A percentile compares a stretch with the other conserved stretches of the same genome.
Conservation (phyloP, 2,797 vertebrate genomes). For the Spondyliosoma cantharus region DNA sequence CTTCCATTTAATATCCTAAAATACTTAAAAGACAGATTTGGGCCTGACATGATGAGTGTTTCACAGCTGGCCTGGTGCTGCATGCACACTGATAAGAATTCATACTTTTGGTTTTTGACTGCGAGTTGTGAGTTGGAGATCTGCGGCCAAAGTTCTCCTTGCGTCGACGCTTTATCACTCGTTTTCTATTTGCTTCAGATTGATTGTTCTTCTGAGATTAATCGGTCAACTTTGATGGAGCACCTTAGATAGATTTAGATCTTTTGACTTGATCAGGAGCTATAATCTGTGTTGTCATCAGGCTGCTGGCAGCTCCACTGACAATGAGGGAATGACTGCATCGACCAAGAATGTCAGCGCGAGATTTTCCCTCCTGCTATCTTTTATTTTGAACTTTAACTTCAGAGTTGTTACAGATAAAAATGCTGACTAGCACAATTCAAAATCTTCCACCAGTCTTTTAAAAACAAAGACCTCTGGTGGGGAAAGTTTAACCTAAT, state of each 20-base stretch:
- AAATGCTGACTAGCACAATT: neutral
- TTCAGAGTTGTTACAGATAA: neutral
- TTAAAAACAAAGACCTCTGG: neutral
- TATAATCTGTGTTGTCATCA: neutral
- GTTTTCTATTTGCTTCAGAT: constrained; percentile 46
- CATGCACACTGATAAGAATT: constrained; percentile 43
- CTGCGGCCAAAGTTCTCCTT: constrained; percentile 80
- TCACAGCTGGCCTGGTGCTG: neutral
- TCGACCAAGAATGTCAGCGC: neutral
- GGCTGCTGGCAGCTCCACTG: neutral
- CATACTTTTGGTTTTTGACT: constrained; percentile 31
- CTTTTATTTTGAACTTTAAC: neutral
- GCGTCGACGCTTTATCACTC: constrained; percentile 49
- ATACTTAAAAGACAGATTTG: neutral
- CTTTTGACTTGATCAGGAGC: neutral
- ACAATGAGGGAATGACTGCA: neutral
- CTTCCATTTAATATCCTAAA: neutral
- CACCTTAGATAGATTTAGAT: neutral
- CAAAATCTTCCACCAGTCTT: neutral
- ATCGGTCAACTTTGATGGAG: neutral
- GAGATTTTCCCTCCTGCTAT: neutral
- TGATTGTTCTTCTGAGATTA: neutral
- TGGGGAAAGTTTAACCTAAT: neutral
- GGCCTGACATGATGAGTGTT: neutral
- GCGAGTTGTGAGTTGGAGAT: constrained; percentile 77